Conservation (phyloP, 2,888 invertebrate species). For the Enoplolaimus lenunculus region DNA sequence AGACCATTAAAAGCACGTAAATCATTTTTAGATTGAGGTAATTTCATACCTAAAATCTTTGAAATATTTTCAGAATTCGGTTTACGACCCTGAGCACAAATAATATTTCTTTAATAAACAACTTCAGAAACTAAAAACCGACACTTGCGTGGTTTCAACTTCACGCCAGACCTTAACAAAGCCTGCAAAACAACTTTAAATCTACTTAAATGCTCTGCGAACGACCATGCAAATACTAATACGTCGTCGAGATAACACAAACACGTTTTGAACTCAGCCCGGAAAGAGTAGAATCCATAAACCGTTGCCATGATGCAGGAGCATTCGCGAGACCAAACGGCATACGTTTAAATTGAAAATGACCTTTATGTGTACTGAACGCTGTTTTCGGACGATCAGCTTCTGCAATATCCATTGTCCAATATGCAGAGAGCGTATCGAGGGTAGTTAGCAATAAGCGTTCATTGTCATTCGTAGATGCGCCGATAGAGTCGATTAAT, state of each 20-base stretch:
- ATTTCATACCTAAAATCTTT: background rate
- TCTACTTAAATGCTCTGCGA: background rate
- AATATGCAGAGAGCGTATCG: background rate
- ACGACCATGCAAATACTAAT: background rate
- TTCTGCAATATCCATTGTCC: background rate
- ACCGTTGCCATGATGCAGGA: background rate
- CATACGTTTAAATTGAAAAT: background rate
- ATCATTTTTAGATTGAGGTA: background rate
- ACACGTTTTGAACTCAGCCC: background rate
- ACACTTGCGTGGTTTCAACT: background rate
- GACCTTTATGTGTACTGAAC: background rate
- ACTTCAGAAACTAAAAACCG: background rate
- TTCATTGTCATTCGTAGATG: background rate
- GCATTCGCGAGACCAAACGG: background rate
- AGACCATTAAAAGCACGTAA: background rate
- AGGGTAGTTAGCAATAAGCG: background rate
- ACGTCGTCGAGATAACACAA: background rate
- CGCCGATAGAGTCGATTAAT: background rate
- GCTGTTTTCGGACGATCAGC: background rate
- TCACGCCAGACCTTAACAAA: background rate
- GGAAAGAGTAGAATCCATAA: background rate
- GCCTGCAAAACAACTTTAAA: background rate
- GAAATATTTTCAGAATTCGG: background rate
- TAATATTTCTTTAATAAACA: background rate
- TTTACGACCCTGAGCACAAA: conserved; percentile 1